Conservation (phyloP, 2,797 vertebrate species). For the Orientallactaga sibirica region DNA sequence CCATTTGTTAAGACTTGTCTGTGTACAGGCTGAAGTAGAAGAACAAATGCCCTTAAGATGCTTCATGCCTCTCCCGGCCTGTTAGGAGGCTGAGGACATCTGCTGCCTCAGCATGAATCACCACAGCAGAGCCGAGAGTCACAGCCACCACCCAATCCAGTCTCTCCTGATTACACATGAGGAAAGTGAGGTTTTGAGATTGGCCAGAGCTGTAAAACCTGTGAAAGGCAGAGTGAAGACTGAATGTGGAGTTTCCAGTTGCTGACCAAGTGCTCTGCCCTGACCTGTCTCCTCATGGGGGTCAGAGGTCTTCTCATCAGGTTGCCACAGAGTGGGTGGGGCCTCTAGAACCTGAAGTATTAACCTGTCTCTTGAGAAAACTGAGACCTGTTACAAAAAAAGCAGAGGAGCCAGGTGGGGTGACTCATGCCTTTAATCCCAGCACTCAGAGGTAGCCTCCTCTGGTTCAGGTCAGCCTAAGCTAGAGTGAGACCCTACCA, state of each 20-base stretch:
- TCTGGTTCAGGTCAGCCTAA: too few relatives aligned
- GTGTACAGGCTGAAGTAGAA: not conserved
- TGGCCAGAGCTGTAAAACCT: not conserved
- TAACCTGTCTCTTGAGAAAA: not conserved
- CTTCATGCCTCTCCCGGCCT: not conserved
- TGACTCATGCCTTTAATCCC: too few relatives aligned
- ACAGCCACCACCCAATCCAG: too few relatives aligned
- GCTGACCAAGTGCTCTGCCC: not conserved
- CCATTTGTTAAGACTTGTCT: not conserved
- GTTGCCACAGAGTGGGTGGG: not conserved
- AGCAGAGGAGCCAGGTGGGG: too few relatives aligned
- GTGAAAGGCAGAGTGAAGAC: not conserved
- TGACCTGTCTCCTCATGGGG: not conserved
- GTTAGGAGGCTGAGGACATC: accelerated
- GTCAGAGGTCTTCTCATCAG: not conserved
- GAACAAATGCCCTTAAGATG: not conserved
- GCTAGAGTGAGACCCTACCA: too few relatives aligned
- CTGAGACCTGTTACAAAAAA: too few relatives aligned
- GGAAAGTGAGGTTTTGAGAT: not conserved
- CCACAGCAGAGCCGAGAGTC: not conserved
- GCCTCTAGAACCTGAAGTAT: not conserved
- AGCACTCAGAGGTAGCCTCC: too few relatives aligned
- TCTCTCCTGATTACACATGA: not conserved
- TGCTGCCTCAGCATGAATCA: not conserved
- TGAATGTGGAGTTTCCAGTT: not conserved